Evolutionary conservation across 2,113 vertebrate species (phyloP), one percentile per base, ranked within the genome.

Genomic region (Ploceus nigricollis): DNA sequence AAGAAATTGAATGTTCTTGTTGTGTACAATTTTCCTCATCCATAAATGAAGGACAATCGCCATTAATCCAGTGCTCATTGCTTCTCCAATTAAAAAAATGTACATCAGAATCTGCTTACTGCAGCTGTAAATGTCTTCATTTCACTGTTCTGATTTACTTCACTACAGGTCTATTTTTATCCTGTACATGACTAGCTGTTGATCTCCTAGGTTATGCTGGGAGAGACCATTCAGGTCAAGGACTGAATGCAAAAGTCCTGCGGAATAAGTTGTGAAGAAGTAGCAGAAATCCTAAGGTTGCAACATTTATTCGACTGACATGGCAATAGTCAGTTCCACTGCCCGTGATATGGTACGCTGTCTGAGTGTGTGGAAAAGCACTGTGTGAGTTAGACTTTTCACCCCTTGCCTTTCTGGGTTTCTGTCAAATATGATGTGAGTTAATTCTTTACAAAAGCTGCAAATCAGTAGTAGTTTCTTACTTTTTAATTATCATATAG

Each of bases 261-360:
- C 12, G 31, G 83, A 93, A 73, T 9, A n/a, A 50, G 2, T 9
- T 20, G 6, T 25, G 9, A 64, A 80, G 54, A 88, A 50, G 18
- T 4, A 35, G 28, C 6, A 78, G 54, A 70, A 77, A 21, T 11
- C 15, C 21, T 48, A 57, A 87, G 6, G 25, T 33, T 69, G 50
- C 20, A 69, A 42, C 0, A 0, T 45, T 48, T 8, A 22, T 2
- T 17, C 0, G 0, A 68, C 31, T n/a, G 28, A 42, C 10, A 8
- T 20, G 23, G n/a, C 33, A 89, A 71, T 33, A 0, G 0, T n/a
- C 69, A 50, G 35, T 77, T 89, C 33, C 64, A 42, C n/a, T 23
- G 21, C 27, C 0, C 1, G 1, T 47, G 42, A 63, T 39, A 48
- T 3, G 13, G 33, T 66, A 53, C 23, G 13, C 13, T 24, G 13